Evolutionary conservation across 2,888 invertebrate species (phyloP), one percentile per base, ranked within the genome.

Genomic region (Lepidochrysops patricia): DNA sequence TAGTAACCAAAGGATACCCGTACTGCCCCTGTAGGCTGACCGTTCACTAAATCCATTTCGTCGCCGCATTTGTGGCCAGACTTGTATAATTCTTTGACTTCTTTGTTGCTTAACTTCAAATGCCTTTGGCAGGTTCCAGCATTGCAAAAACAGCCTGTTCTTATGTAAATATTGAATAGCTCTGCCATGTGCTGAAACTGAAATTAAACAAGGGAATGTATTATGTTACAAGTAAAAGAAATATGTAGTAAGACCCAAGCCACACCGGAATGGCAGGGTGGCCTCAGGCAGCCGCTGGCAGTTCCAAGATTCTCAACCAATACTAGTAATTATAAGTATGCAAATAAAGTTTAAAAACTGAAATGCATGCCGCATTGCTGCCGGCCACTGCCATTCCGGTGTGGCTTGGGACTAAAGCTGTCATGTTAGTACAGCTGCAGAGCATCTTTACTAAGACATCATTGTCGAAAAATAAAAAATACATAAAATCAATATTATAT

Each of bases 81-180:
- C 90, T 94, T 91, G 78, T 93, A 97, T 78, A 97, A 95, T 29
- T 91, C 90, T 68, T 92, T 92, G 67, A 98, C 89, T 60, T 95
- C 93, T 12, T 91, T 87, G 58, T 94, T 91, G 0, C 92, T 90
- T 6, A 97, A 85, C 5, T 89, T 80, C 52, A 98, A 85, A 72
- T 95, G 95, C 57, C 93, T 86, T 76, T 97, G 96, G 75, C 98
- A 98, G 1, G 98, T 95, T 12, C 98, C 99, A 1, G 97, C 95
- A 85, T 99, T 99, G 79, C 99, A 99, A 77, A 98, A 97, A 77
- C 98, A 98, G 0, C 99, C 99, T 1, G 97, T 97, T 65, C 99
- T 91, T 43, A 99, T 79, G 68, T 94, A 93, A 57, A 99, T 94
- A 69, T 94, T 94, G 76, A 96, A 94, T 58, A 98, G 84, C 67